phyloP scores from a whole-genome alignment of 2,797 vertebrate species.

The Alexandromys oeconomus region DNA sequence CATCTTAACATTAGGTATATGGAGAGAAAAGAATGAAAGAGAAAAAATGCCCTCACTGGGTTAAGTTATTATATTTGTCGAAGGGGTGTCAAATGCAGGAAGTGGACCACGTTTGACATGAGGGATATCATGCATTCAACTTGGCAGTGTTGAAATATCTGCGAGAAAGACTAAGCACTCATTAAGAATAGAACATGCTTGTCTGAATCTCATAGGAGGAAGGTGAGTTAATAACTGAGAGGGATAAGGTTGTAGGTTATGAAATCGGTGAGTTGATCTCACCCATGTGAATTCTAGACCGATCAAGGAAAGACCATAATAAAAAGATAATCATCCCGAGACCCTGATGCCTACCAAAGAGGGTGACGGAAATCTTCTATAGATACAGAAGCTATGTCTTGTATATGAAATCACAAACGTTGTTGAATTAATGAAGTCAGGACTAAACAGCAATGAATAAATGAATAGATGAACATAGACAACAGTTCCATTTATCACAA shows the following conservation, averaged over 20 bases:
- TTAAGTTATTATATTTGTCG: background rate
- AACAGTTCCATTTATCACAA: background rate
- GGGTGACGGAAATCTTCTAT: background rate
- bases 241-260: background rate
- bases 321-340: constrained; percentile 16
- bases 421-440: background rate
- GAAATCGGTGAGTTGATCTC: background rate
- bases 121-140: background rate
- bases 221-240: background rate
- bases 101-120: background rate
- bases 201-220: background rate
- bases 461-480: background rate
- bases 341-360: constrained; percentile 17
- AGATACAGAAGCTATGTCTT: background rate
- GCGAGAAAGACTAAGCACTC: background rate
- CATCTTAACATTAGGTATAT: background rate
- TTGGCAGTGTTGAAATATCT: background rate
- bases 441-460: background rate
- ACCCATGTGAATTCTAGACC: background rate
- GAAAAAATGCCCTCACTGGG: background rate
- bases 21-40: background rate
- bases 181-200: background rate
- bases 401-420: background rate
- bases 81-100: background rate
- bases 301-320: background rate